phyloP scores from a whole-genome alignment of 2,797 vertebrate genomes.

The Meda fulgida region DNA sequence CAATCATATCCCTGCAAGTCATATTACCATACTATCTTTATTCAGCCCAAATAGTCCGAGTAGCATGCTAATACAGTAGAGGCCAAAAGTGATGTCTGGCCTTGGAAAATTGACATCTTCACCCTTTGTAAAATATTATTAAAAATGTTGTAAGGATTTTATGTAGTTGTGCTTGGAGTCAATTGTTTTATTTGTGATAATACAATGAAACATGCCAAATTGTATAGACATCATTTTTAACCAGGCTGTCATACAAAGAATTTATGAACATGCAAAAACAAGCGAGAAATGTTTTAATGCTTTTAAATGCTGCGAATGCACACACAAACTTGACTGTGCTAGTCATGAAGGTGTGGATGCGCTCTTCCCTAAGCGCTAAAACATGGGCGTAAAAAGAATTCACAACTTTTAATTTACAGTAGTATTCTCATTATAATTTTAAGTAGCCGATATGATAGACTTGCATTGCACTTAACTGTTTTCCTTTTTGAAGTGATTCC shows the following conservation, averaged over 20 bases:
- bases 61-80: neutral
- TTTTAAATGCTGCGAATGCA: neutral
- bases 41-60: neutral
- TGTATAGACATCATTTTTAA: neutral
- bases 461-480: neutral
- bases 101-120: neutral
- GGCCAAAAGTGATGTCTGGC: neutral
- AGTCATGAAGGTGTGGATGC: neutral
- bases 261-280: neutral
- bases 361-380: too few species aligned
- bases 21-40: too few species aligned
- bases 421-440: neutral
- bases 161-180: neutral
- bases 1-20: neutral
- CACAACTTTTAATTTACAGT: neutral
- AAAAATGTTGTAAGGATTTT: neutral
- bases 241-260: neutral
- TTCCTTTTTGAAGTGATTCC: too few species aligned
- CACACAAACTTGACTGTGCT: neutral
- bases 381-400: neutral
- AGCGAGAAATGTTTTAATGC: neutral
- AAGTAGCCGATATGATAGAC: neutral
- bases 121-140: neutral
- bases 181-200: neutral
- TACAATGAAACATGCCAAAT: neutral